These are phyloP conservation scores for Sarotherodon lohbergeri DNA, from an alignment of 2,113 vertebrate species.

Conservation along the genomic window DNA sequence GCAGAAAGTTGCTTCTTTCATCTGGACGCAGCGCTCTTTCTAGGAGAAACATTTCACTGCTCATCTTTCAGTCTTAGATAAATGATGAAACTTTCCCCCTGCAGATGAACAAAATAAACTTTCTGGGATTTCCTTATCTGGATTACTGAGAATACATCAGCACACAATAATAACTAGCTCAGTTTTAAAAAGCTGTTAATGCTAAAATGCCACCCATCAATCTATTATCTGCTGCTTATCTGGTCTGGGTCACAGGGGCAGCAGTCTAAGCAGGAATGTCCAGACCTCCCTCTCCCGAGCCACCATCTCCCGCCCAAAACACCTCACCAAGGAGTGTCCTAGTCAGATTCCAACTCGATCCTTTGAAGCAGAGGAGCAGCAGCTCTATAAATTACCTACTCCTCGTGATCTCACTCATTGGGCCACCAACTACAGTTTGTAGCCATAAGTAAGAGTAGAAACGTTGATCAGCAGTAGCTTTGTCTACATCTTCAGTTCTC, in stretches of 20 bases:
- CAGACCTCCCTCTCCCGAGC: neutral
- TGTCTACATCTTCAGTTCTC: neutral
- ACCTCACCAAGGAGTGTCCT: neutral
- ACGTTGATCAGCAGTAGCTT: neutral
- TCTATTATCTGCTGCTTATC: neutral
- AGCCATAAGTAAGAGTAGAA: neutral
- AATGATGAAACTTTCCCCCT: neutral
- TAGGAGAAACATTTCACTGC: neutral
- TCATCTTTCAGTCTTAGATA: neutral
- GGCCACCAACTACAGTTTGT: neutral
- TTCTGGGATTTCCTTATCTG: neutral
- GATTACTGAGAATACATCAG: neutral
- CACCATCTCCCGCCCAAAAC: neutral
- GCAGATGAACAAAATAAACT: neutral
- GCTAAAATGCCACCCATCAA: neutral
- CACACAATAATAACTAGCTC: neutral
- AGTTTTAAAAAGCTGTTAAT: neutral
- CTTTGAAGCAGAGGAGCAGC: neutral
- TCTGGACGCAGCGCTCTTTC: accelerated
- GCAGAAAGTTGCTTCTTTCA: neutral
- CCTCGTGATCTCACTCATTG: neutral
- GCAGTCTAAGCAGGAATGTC: neutral
- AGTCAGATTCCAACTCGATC: neutral
- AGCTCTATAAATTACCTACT: neutral
- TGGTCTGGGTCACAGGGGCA: neutral